phyloP scores from a whole-genome alignment of 2,888 invertebrate genomes.

The Lutraria lutraria region DNA sequence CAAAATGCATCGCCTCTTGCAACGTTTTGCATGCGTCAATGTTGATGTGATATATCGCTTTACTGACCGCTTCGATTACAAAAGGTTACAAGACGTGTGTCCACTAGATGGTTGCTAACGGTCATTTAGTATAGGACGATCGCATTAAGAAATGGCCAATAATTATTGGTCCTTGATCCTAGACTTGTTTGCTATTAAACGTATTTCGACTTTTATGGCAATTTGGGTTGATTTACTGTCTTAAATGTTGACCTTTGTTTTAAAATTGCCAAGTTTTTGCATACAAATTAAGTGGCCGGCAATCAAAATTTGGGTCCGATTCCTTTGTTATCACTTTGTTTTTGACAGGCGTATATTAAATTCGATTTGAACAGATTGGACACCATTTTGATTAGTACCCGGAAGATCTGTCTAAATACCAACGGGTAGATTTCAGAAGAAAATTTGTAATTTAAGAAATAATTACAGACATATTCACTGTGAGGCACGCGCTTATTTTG shows the following conservation, averaged over 20 bases:
- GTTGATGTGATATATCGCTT: slow-evolving; percentile 61
- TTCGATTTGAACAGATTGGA: slow-evolving; percentile 49
- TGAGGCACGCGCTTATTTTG: slow-evolving; percentile 57
- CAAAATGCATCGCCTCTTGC: slow-evolving; percentile 20
- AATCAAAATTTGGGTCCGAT: slow-evolving; percentile 27
- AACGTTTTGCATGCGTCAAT: slow-evolving; percentile 32
- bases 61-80: slow-evolving; percentile 66
- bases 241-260: slow-evolving; percentile 59
- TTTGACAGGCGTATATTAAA: slow-evolving; percentile 60
- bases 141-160: slow-evolving; percentile 59
- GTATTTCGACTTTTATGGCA: slow-evolving; percentile 69
- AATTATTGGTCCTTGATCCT: slow-evolving; percentile 60
- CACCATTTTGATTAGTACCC: slow-evolving; percentile 39
- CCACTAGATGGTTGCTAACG: slow-evolving; percentile 61
- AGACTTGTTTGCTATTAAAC: slow-evolving; percentile 67
- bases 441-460: slow-evolving; percentile 65
- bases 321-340: slow-evolving; percentile 47
- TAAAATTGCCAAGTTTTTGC: slow-evolving; percentile 50
- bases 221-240: slow-evolving; percentile 64
- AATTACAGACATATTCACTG: slow-evolving; percentile 47
- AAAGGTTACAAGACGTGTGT: slow-evolving; percentile 69
- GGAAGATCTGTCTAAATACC: slow-evolving; percentile 20
- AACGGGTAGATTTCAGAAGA: slow-evolving; percentile 44
- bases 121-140: slow-evolving; percentile 63
- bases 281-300: slow-evolving; percentile 61